Conservation (phyloP, 2,888 invertebrate genomes). For the Oxycera nigricornis region DNA sequence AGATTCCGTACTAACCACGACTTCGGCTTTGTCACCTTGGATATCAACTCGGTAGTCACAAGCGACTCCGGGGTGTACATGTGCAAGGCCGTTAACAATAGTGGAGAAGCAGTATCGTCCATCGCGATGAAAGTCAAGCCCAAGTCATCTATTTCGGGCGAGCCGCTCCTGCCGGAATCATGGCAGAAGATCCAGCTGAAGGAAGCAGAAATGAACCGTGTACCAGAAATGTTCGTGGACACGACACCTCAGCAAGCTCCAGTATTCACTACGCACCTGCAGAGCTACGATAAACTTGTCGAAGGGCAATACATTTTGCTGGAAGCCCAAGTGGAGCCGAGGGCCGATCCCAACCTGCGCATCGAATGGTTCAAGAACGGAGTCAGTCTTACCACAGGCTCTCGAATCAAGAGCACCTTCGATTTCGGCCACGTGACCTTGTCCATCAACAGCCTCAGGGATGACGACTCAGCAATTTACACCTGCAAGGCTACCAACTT, state of each 20-base stretch:
- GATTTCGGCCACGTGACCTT: conserved; percentile 96
- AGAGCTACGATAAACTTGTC: conserved; percentile 80
- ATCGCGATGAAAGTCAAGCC: conserved; percentile 88
- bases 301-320: conserved; percentile 88
- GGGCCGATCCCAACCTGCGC: conserved; percentile 84
- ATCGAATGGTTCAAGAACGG: conserved; percentile 95
- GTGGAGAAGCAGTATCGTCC: conserved; percentile 93
- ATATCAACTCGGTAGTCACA: conserved; percentile 85
- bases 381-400: conserved; percentile 82
- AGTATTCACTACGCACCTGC: conserved; percentile 92
- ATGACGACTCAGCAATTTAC: conserved; percentile 94
- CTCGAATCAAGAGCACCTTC: conserved; percentile 90
- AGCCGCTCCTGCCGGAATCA: conserved; percentile 87
- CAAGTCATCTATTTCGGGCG: conserved; percentile 80
- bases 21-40: conserved; percentile 92
- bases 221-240: conserved; percentile 87
- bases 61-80: conserved; percentile 93
- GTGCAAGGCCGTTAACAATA: conserved; percentile 91
- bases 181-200: conserved; percentile 92
- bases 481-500: conserved; percentile 94
- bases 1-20: conserved; percentile 91
- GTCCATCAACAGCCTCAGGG: conserved; percentile 84
- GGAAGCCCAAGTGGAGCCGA: conserved; percentile 90
- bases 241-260: conserved; percentile 89
- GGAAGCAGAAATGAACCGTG: conserved; percentile 90